Conservation (phyloP, 2,888 invertebrate species). For the Athetis lepigone region DNA sequence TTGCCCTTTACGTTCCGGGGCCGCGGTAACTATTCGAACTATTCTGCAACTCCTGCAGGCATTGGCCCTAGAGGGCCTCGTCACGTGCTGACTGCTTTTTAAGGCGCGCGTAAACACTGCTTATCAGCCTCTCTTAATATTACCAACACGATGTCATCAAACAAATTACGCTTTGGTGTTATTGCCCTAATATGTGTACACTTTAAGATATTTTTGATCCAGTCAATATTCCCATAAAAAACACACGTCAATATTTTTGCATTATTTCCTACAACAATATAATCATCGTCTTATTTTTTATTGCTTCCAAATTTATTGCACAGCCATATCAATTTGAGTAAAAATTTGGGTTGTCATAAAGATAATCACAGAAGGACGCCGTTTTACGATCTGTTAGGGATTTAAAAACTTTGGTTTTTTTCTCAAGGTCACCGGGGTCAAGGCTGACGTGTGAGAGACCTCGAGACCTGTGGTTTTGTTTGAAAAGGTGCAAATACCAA, state of each 20-base stretch:
- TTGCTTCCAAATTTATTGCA: conserved; percentile 44
- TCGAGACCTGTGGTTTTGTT: conserved; percentile 24
- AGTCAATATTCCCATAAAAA: conserved; percentile 12
- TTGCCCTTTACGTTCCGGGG: no score
- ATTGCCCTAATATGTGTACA: neutral
- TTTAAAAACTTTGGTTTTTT: conserved; percentile 30
- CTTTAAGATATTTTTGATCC: neutral
- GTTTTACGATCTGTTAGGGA: conserved; percentile 60
- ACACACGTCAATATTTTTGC: neutral
- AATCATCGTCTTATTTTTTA: conserved; percentile 19
- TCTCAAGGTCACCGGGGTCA: conserved; percentile 45
- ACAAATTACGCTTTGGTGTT: neutral
- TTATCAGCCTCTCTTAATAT: no score
- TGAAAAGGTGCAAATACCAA: conserved; percentile 35
- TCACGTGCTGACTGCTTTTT: no score
- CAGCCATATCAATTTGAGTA: conserved; percentile 25
- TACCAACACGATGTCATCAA: no score
- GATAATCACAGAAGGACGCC: conserved; percentile 46
- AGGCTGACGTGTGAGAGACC: conserved; percentile 31
- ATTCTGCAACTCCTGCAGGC: no score
- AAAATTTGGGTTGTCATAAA: conserved; percentile 52
- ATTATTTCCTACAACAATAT: conserved; percentile 22
- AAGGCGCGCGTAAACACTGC: no score
- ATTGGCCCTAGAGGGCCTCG: no score
- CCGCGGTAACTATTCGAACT: no score